Evolutionary conservation across 1,140 invertebrate genomes (phyloP).

Genomic region (Conus betulinus): DNA sequence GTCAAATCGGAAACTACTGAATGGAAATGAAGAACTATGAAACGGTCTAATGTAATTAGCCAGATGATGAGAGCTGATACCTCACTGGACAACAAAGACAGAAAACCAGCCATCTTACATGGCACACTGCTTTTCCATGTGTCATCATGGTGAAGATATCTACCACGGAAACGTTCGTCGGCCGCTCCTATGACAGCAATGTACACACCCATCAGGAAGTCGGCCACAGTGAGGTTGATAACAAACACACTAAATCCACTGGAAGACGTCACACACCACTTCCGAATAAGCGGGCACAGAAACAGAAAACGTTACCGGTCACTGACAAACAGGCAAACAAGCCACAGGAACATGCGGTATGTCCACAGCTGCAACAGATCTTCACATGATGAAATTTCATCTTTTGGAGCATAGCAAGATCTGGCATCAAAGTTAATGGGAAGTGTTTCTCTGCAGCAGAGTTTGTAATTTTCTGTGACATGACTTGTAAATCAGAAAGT

Average conservation of each 20-base stretch:
- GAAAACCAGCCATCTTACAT: constrained; percentile 37
- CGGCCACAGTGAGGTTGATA: constrained; percentile 45
- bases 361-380: constrained; percentile 43
- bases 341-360: constrained; percentile 47
- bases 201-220: constrained; percentile 42
- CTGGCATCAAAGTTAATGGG: constrained; percentile 20
- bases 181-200: constrained; percentile 34
- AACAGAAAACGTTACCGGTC: constrained; percentile 47
- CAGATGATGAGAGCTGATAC: constrained; percentile 39
- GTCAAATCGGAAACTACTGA: constrained; percentile 11
- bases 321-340: constrained; percentile 45
- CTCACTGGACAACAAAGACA: constrained; percentile 42
- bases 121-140: constrained; percentile 34
- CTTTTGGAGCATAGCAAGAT: constrained; percentile 31
- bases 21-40: constrained; percentile 25
- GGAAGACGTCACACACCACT: neutral
- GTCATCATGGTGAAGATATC: constrained; percentile 21
- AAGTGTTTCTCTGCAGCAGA: constrained; percentile 48
- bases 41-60: constrained; percentile 54
- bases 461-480: constrained; percentile 43
- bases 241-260: constrained; percentile 51
- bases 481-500: constrained; percentile 2
- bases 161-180: constrained; percentile 53
- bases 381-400: constrained; percentile 55
- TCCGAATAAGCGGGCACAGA: constrained; percentile 32